Conservation (phyloP, 2,113 vertebrate species). For the Halcyon malimbica region DNA sequence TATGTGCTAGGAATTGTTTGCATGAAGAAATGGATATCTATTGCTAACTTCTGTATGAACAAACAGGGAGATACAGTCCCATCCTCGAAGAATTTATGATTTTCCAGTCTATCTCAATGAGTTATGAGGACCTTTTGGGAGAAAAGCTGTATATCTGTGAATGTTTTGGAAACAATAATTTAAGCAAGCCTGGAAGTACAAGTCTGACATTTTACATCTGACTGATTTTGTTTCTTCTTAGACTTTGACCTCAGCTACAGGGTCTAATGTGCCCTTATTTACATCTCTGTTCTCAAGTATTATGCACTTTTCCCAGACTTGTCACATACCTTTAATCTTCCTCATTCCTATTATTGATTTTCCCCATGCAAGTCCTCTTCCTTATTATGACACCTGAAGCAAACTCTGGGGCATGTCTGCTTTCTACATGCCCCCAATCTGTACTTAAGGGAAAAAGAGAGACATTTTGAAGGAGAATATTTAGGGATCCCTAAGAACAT, state of each 20-base stretch:
- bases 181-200: neutral
- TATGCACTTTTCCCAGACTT: neutral
- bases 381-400: neutral
- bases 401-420: neutral
- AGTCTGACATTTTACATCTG: neutral
- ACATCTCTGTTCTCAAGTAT: neutral
- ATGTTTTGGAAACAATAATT: slow-evolving; percentile 3
- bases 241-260: neutral
- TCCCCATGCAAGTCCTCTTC: neutral
- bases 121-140: neutral
- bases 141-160: neutral
- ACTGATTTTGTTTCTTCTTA: neutral
- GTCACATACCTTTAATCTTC: neutral
- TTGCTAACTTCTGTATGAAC: neutral
- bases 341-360: neutral
- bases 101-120: neutral
- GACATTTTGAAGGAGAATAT: neutral
- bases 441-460: neutral
- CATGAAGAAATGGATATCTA: neutral
- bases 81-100: neutral
- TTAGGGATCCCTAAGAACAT: neutral
- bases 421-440: neutral
- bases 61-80: neutral
- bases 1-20: neutral
- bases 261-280: neutral